Base-by-base conservation (phyloP, 2,888 invertebrate species). In the Ectobius pallidus region DNA sequence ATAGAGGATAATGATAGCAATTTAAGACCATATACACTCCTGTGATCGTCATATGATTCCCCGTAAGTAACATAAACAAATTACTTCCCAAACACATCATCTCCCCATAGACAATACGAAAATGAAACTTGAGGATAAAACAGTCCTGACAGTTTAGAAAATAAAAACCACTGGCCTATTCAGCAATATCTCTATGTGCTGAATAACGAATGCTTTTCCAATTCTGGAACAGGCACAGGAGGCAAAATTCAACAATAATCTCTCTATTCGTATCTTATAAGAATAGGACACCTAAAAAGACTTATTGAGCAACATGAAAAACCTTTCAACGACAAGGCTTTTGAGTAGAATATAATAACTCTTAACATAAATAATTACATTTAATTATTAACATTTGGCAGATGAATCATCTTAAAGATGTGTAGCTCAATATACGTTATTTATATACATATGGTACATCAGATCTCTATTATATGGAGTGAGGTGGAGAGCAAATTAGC, bases 301-400 rank as follows among this genome's bases (percentile, higher is more conserved):
- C 34, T n/a, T 63, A 70, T 74, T 74, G 74, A 74, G 74, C 74
- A 74, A 71, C 30, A 52, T 46, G 30, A 42, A n/a, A n/a, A 69
- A 71, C 71, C 69, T 74, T 68, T 69, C 11, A 22, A 44, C 39
- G 30, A 16, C 71, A 69, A 71, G 49, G 32, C 62, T 46, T 65
- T 71, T 68, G 39, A 71, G 71, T 62, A 69, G 71, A 61, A 58
- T 65, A 63, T 32, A 69, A 61, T 65, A 25, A 30, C 25, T 25
- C n/a, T 65, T 55, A n/a, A 46, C 30, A 62, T n/a, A 68, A 55
- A 46, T 46, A 46, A 44, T 65, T 62, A 68, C 62, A 71, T 49
- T 69, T 46, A 61, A 74, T 63, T 71, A 74, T 74, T 46, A 74
- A 74, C 74, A 74, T 72, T 74, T 74, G 74, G 74, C 74, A 74